Conservation (phyloP, 2,797 vertebrate species). For the Enoplosus armatus region DNA sequence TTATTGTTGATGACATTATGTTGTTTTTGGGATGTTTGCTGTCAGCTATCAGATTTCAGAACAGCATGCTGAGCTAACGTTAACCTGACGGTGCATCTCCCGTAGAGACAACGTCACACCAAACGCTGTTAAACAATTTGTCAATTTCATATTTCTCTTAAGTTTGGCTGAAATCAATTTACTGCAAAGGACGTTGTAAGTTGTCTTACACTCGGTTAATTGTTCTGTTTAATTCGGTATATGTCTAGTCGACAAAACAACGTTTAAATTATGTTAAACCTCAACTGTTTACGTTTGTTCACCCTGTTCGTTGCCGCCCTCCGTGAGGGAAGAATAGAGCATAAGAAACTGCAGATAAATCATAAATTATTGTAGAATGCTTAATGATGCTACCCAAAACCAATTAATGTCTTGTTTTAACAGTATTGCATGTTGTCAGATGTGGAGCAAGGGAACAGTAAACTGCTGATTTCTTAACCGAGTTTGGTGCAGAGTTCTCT, state of each 20-base stretch:
- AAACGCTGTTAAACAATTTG: neutral
- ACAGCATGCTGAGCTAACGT: neutral
- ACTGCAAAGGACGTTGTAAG: fast-evolving
- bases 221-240: neutral
- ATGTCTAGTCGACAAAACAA: neutral
- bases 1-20: neutral
- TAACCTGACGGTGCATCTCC: neutral
- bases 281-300: neutral
- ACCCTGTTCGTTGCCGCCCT: constrained; percentile 11
- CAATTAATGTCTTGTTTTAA: neutral
- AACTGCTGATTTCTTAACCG: neutral
- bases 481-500: neutral
- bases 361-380: neutral
- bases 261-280: neutral
- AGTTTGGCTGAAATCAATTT: fast-evolving
- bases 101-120: neutral
- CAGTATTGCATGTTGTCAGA: neutral
- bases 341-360: neutral
- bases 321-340: neutral
- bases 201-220: fast-evolving
- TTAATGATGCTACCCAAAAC: neutral
- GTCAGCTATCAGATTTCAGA: neutral
- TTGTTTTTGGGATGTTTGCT: neutral
- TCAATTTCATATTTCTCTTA: neutral
- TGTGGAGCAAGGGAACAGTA: too few relatives aligned